phyloP scores from a whole-genome alignment of 2,113 vertebrate species.

The Pyrgilauda ruficollis region DNA sequence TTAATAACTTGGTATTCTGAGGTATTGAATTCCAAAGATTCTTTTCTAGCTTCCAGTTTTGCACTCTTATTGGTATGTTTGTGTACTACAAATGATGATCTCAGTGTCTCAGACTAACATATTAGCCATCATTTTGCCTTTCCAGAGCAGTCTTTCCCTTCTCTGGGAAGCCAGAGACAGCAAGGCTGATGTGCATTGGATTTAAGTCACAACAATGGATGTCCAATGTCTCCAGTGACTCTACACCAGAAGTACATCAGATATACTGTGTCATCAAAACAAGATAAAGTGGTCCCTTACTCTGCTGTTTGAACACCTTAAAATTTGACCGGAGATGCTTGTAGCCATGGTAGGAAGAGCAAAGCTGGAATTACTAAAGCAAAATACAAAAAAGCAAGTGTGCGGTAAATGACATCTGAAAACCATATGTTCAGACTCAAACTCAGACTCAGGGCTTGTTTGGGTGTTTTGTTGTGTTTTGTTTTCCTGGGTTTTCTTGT shows the following conservation, averaged over 20 bases:
- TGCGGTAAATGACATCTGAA: not conserved
- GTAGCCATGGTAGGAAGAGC: not conserved
- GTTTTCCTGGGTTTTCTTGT: not conserved
- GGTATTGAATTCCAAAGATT: not conserved
- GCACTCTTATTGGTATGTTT: not conserved
- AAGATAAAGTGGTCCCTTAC: not conserved
- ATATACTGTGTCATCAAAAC: not conserved
- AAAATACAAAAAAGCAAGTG: not conserved
- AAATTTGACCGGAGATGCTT: not conserved
- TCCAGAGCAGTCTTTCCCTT: not conserved
- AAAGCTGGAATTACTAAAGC: not conserved
- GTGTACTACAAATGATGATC: not conserved
- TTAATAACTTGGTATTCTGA: not conserved
- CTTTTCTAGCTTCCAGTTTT: not conserved
- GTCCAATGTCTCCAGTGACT: not conserved
- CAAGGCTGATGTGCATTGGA: fast-evolving
- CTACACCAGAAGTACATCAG: not conserved
- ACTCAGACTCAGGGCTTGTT: not conserved
- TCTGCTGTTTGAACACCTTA: not conserved
- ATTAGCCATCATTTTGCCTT: not conserved
- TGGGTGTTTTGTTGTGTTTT: not conserved
- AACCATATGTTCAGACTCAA: not conserved
- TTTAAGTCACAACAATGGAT: not conserved
- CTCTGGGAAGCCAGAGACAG: not conserved
- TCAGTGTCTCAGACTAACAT: not conserved